Conservation (phyloP, 2,113 vertebrate genomes). For the Pimephales promelas region DNA sequence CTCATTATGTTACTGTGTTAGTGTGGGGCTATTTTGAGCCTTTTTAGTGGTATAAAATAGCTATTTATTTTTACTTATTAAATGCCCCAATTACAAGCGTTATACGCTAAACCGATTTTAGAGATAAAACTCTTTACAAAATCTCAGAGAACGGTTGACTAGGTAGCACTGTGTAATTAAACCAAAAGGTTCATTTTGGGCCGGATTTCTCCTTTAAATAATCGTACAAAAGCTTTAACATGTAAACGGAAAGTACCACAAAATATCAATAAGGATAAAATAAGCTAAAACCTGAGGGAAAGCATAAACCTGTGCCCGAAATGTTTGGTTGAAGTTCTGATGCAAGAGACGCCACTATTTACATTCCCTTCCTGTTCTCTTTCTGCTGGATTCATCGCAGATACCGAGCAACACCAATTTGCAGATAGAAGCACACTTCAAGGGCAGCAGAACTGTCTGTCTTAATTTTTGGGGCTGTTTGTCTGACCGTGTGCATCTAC, state of each 20-base stretch:
- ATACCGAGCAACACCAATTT: background rate
- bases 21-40: too few species aligned
- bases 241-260: background rate
- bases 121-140: too few species aligned
- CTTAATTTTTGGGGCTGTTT: background rate
- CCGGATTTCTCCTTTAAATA: too few species aligned
- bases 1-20: too few species aligned
- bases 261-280: background rate
- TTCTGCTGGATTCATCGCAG: background rate
- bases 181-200: too few species aligned
- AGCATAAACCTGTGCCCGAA: background rate
- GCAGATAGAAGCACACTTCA: slow-evolving; percentile 12
- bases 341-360: background rate
- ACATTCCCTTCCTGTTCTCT: slow-evolving; percentile 1
- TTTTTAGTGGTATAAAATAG: too few species aligned
- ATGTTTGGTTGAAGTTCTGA: background rate
- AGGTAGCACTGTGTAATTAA: too few species aligned
- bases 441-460: background rate
- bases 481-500: background rate
- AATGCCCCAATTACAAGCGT: too few species aligned
- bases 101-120: too few species aligned
- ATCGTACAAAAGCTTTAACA: background rate
- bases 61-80: too few species aligned
- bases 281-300: background rate
- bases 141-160: too few species aligned